phyloP scores from a whole-genome alignment of 2,797 vertebrate species.

The Eospalax fontanierii region DNA sequence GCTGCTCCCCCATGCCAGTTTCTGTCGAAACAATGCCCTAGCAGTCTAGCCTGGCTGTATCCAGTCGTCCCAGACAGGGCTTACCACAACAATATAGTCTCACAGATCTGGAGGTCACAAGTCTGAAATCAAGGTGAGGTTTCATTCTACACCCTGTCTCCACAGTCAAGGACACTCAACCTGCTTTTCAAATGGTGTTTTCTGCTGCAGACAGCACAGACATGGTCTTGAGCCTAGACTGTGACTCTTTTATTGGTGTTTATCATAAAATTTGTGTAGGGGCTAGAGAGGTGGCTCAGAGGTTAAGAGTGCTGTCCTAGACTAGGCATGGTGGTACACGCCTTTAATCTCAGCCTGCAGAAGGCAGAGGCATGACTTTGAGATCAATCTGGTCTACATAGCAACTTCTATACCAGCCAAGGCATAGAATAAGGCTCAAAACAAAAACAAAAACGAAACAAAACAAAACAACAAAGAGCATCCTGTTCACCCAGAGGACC shows the following conservation, averaged over 20 bases:
- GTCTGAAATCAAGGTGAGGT: not conserved
- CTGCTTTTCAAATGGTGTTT: not conserved
- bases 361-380: too few relatives aligned
- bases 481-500: too few relatives aligned
- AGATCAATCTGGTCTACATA: too few relatives aligned
- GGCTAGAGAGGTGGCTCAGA: too few relatives aligned
- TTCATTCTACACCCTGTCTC: not conserved
- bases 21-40: not conserved
- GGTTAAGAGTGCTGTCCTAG: too few relatives aligned
- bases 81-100: not conserved
- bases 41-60: not conserved
- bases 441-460: too few relatives aligned
- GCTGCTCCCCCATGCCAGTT: too few relatives aligned
- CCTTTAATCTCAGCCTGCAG: too few relatives aligned
- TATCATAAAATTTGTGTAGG: not conserved
- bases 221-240: not conserved
- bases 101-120: not conserved
- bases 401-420: too few relatives aligned
- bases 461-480: too few relatives aligned
- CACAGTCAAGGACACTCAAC: not conserved
- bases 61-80: not conserved
- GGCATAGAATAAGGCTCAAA: too few relatives aligned
- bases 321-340: too few relatives aligned
- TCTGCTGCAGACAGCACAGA: not conserved
- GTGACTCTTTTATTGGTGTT: not conserved